phyloP scores from a whole-genome alignment of 2,888 invertebrate genomes.

The Noctua pronuba region DNA sequence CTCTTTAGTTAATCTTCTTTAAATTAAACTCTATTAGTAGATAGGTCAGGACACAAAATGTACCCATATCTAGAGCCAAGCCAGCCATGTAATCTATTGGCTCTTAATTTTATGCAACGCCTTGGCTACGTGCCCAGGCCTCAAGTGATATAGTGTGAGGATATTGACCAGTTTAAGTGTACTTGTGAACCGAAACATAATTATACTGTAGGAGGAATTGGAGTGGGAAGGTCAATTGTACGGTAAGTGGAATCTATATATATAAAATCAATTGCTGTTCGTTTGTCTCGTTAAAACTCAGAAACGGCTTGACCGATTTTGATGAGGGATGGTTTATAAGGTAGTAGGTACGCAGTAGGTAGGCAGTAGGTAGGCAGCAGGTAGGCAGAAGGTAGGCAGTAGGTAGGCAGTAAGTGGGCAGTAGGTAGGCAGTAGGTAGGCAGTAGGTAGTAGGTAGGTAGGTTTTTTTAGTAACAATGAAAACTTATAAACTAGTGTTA shows the following conservation, averaged over 20 bases:
- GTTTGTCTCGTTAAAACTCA: too few species aligned
- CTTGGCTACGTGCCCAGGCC: conserved; percentile 61
- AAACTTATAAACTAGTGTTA: too few species aligned
- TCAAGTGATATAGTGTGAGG: conserved; percentile 58
- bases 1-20: conserved; percentile 6
- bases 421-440: too few species aligned
- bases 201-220: background rate
- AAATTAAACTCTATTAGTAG: conserved; percentile 24
- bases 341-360: too few species aligned
- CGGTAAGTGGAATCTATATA: background rate
- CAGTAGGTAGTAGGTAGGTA: too few species aligned
- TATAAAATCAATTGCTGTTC: too few species aligned
- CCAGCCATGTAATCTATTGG: conserved; percentile 57
- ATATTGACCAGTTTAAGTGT: conserved; percentile 58
- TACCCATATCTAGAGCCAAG: conserved; percentile 37
- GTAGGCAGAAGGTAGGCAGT: too few species aligned
- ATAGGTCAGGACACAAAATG: conserved; percentile 24
- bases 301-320: too few species aligned
- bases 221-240: background rate
- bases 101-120: conserved; percentile 64
- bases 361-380: too few species aligned
- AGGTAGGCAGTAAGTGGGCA: too few species aligned
- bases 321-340: too few species aligned
- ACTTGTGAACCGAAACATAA: conserved; percentile 42
- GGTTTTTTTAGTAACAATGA: too few species aligned